Evolutionary conservation across 2,888 invertebrate species (phyloP).

Genomic region (Poecilobothrus nobilitatus): DNA sequence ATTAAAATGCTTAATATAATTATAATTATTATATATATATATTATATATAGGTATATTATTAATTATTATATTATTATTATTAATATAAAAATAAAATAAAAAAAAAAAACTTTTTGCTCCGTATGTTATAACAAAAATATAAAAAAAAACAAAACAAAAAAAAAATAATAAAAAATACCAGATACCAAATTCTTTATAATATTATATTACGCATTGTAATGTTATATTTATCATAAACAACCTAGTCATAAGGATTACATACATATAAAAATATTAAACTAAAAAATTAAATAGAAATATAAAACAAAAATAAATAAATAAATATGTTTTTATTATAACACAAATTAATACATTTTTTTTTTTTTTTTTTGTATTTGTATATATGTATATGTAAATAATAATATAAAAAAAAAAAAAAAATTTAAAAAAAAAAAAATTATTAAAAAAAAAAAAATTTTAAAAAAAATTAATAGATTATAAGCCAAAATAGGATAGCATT

Average conservation of each 20-base stretch:
- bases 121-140: neutral
- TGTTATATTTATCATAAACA: conserved; percentile 1
- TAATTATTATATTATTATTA: neutral
- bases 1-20: neutral
- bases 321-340: neutral
- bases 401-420: neutral
- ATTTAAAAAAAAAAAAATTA: neutral
- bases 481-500: conserved; percentile 6
- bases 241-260: neutral
- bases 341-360: neutral
- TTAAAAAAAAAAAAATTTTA: too few relatives aligned
- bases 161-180: neutral
- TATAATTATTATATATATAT: too few relatives aligned
- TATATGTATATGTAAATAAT: neutral
- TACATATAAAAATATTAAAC: neutral
- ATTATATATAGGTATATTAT: neutral
- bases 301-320: neutral
- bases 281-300: neutral
- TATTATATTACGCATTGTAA: conserved; percentile 4
- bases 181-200: conserved; percentile 6
- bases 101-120: neutral
- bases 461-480: neutral
- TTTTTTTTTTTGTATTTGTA: neutral
- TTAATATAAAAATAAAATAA: neutral
- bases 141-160: neutral